Conservation (phyloP, 2,113 vertebrate species). For the Chinchilla lanigera region DNA sequence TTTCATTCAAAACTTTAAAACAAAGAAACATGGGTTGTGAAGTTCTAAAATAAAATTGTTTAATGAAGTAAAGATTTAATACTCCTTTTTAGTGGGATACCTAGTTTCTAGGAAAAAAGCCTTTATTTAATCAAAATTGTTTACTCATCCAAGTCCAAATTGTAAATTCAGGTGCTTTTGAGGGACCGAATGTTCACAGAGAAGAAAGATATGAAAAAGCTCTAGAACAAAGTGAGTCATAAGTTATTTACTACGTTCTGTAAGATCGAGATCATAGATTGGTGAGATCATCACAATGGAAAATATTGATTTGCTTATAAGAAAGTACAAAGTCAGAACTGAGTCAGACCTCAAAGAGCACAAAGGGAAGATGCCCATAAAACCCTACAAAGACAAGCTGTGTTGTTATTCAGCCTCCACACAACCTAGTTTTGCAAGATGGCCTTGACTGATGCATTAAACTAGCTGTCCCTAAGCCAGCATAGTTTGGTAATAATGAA, state of each 20-base stretch:
- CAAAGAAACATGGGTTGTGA: not conserved
- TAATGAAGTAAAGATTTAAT: not conserved
- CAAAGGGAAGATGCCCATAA: slow-evolving; percentile 51
- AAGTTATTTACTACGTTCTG: slow-evolving; percentile 60
- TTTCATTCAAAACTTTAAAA: not conserved
- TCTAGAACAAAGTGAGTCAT: slow-evolving; percentile 67
- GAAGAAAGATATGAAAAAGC: not conserved
- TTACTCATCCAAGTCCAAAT: not conserved
- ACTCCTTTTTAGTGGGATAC: not conserved
- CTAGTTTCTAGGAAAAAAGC: not conserved
- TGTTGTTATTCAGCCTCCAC: slow-evolving; percentile 43
- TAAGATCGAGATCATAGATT: slow-evolving; percentile 8
- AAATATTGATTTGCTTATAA: slow-evolving; percentile 71
- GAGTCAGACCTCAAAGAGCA: slow-evolving; percentile 73
- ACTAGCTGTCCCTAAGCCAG: slow-evolving; percentile 60
- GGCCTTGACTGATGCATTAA: slow-evolving; percentile 11
- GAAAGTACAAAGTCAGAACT: slow-evolving; percentile 71
- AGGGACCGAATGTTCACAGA: not conserved
- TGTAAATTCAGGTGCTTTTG: not conserved
- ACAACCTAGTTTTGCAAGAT: slow-evolving; percentile 67
- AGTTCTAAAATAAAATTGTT: not conserved
- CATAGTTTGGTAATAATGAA: not conserved
- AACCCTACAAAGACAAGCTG: slow-evolving; percentile 71
- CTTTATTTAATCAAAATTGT: not conserved
- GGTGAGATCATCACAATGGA: slow-evolving; percentile 69